Base-by-base conservation (phyloP, 2,113 vertebrate species). In the Arothron firmamentum region DNA sequence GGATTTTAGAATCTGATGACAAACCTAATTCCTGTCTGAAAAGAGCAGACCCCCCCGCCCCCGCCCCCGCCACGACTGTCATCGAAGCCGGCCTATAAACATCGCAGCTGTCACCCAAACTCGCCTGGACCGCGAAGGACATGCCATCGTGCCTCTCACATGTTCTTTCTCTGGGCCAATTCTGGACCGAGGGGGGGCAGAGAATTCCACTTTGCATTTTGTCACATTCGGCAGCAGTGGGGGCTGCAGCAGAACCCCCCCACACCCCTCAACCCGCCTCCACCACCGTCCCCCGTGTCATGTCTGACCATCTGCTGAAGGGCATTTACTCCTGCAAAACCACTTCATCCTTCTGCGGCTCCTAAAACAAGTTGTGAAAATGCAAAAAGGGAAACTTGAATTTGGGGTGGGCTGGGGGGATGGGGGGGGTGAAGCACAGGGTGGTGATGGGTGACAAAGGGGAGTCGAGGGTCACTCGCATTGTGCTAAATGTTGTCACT, bases 1-100 rank as follows among this genome's bases (percentile, higher is more conserved):
- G 84, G 89, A 92, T 93, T 94, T 93, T 92, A 92, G 90, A 92
- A 92, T 94, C 89, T 92, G 93, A 93, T 90, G 92, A 93, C 91
- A 95, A 94, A 92, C 85, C 77, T 75, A 92, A 94, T 92, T 92
- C 88, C 89, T 91, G 87, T 87, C 88, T 90, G 81, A 89, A 92
- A 89, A 91, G 89, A 92, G 87, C 87, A 86, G 87, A 87, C 75
- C 72, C 25, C 13, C 50, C 78, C 85, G 87, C 86, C 88, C 85
- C 74, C 18, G 7, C 47, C 14, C 15, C 62, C 66, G 80, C 89
- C 87, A 84, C 85, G 89, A 93, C 86, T 94, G 91, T 95, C 92
- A 94, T 92, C 84, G 86, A 93, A 94, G 87, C 88, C 10, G 75
- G 84, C 82, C 87, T 91, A 92, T 94, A 93, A 94, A 95, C 94